Evolutionary conservation across 2,113 vertebrate species (phyloP), one percentile per base, ranked within the genome.

Genomic region (Notothenia rossii): DNA sequence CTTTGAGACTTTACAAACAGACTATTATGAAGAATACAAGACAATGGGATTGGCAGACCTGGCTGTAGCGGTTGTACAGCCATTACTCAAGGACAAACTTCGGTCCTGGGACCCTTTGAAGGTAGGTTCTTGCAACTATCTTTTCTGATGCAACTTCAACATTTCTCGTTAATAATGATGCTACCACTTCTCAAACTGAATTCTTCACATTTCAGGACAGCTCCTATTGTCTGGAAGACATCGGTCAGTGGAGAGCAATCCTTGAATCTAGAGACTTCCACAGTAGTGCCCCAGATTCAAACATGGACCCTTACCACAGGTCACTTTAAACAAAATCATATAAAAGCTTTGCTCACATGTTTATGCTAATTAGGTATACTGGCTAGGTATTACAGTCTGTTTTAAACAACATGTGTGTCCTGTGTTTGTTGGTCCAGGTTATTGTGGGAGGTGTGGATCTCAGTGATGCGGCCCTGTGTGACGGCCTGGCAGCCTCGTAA

Each of bases 371-470:
- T 1, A 13, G 60, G 63, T 70, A 0, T n/a, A 46, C 10, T 60
- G 20, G 20, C 2, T 22, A 40, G 0, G 2, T 58, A n/a, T 7
- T 10, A 8, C 3, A 70, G 18, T 6, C 6, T 70, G 5, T 58
- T 75, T 55, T 70, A 10, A 5, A 70, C 12, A 18, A 25, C 40
- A 50, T 53, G 7, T 36, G 0, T 78, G 20, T 62, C 36, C 53
- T 82, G 1, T 72, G 4, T 72, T 64, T 79, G 4, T 86, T 29
- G 53, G 11, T 61, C 3, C 80, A 99, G 98, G 55, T 81, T 99
- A 29, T 94, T 99, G 79, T 99, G 98, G 98, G 98, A 99, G 69
- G 95, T 97, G 36, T 99, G 97, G 98, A 93, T 99, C 92, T 97
- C 98, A 0, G 96, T 96, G 14, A 96, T 99, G 86, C 95, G 97